Evolutionary conservation across 2,888 invertebrate species (phyloP), one percentile per base, ranked within the genome.

Genomic region (Drosophila ezoana): DNA sequence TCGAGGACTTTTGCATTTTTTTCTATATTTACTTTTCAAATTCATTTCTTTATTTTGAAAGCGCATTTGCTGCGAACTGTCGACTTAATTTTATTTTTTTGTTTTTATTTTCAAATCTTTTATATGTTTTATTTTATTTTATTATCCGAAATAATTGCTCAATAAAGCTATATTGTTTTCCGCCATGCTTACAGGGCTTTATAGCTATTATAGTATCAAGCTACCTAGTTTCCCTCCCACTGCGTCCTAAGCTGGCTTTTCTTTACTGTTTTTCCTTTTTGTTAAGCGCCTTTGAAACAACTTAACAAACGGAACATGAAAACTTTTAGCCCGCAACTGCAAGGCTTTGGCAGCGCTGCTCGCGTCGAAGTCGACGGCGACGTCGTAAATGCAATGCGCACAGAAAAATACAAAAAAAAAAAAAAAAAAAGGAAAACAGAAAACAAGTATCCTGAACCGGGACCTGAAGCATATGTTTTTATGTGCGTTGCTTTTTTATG

Each of bases 401-500:
- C 56, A 68, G 11, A 3, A 8, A 43, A 20, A 9, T 4, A 9
- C 8, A 18, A 40, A 47, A 9, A n/a, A 57, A n/a, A 9, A 11
- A 9, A 11, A 3, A 47, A 10, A 5, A 4, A 51, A 57, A 33
- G 14, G 9, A 47, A 44, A 18, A 48, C n/a, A 49, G 48, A 54
- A 52, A 59, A 49, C 49, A 69, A 70, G 62, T 66, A 72, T 78
- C 78, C 72, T 59, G 72, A 66, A 64, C 35, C 72, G 47, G 73
- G 49, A 71, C 56, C 65, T 44, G 35, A 43, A 75, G 79, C 75
- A 81, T 82, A 76, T 87, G 87, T 82, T 85, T 79, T 85, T 77
- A 73, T 87, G 76, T 79, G 65, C 66, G 53, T 41, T 70, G 59
- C 53, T 61, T 72, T 76, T 81, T 84, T 83, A 84, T 76, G 72